Evolutionary conservation across 2,113 vertebrate genomes (phyloP).

Genomic region (Calidris pugnax): DNA sequence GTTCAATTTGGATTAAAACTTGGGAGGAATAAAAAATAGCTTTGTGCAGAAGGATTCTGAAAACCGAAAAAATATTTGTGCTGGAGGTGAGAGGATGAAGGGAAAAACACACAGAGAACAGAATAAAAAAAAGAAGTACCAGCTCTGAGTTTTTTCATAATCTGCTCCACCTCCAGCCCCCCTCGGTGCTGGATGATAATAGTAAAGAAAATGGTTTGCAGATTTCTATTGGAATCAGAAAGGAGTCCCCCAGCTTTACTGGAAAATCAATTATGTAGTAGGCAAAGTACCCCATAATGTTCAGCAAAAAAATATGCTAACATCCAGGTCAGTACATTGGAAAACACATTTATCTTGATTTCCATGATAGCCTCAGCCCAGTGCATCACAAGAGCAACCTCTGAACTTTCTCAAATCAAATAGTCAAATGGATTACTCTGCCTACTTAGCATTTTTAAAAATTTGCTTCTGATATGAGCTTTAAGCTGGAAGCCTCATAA

Average conservation of each 20-base stretch:
- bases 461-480: background rate
- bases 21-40: background rate
- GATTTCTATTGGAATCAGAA: conserved; percentile 46
- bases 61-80: background rate
- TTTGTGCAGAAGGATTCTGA: background rate
- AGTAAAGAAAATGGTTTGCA: conserved; percentile 30
- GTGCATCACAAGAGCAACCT: conserved; percentile 9
- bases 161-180: background rate
- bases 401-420: conserved; percentile 60
- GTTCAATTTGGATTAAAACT: background rate
- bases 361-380: conserved; percentile 20
- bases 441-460: conserved; percentile 40
- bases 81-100: background rate
- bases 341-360: conserved; percentile 68
- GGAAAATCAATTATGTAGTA: conserved; percentile 66
- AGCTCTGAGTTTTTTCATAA: conserved; percentile 1
- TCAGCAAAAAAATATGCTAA: conserved; percentile 71
- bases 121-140: background rate
- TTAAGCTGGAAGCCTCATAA: background rate
- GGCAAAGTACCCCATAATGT: conserved; percentile 35
- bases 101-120: background rate
- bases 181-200: background rate
- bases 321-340: conserved; percentile 49
- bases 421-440: background rate
- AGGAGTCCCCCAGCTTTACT: conserved; percentile 54